A percentile compares a stretch with the other conserved stretches of the same genome.
These are phyloP conservation scores for Rhynchonycteris naso DNA, from an alignment of 2,797 vertebrate species.

Conservation along the genomic window DNA sequence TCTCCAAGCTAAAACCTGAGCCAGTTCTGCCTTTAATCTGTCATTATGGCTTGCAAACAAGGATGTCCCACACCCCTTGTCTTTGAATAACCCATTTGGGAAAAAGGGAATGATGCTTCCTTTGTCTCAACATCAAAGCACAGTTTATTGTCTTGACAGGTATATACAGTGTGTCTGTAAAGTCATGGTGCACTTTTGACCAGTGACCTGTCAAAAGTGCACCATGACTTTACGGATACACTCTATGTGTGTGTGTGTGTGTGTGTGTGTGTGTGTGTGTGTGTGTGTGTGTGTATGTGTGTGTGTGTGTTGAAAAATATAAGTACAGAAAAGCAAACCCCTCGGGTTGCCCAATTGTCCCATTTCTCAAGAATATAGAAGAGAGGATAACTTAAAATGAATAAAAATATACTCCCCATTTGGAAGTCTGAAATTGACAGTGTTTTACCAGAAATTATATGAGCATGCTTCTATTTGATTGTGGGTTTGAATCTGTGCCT, in stretches of 20 bases:
- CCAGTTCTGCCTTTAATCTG: conserved; percentile 39
- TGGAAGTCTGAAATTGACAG: conserved; percentile 75
- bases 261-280: too few species aligned
- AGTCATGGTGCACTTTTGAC: too few species aligned
- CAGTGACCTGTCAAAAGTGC: too few species aligned
- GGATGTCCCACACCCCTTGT: background rate
- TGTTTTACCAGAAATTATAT: conserved; percentile 81
- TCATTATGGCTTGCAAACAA: background rate
- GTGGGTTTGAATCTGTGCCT: conserved; percentile 72
- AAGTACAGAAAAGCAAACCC: conserved; percentile 64
- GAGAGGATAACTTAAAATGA: conserved; percentile 66
- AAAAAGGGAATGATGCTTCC: background rate
- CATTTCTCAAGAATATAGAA: conserved; percentile 74
- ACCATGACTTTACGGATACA: too few species aligned
- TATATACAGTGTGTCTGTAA: too few species aligned
- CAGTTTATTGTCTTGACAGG: conserved; percentile 46
- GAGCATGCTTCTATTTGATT: conserved; percentile 70
- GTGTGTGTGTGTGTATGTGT: background rate
- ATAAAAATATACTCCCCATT: conserved; percentile 70
- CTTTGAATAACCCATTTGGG: background rate
- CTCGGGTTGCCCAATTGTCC: conserved; percentile 42
- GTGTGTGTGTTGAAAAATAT: conserved; percentile 31
- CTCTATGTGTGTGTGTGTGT: too few species aligned
- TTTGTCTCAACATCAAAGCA: conserved; percentile 68
- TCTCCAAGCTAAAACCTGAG: background rate